Evolutionary conservation across 37 sponge, comb jelly and placozoan genomes (phyloP).

Genomic region (Aplysina aerophoba): DNA sequence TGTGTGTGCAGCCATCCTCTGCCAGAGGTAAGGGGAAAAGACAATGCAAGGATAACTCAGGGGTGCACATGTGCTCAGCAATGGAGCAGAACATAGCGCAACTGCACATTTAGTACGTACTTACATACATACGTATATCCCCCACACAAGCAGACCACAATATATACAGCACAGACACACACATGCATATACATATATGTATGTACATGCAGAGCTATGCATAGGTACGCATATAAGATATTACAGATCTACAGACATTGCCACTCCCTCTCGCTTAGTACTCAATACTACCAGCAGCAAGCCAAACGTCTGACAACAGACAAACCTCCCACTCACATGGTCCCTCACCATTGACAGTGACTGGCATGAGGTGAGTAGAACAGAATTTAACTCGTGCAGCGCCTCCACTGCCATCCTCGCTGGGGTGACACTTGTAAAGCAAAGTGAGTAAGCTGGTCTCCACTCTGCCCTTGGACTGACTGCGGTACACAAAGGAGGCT

Average conservation of each 20-base stretch:
- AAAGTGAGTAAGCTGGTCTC: background rate
- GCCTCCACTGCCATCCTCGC: background rate
- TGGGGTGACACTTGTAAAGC: background rate
- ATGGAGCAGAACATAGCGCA: background rate
- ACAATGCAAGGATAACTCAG: too few species aligned
- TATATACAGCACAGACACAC: slow-evolving; percentile 36
- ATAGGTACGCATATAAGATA: too few species aligned
- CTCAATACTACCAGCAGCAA: too few species aligned
- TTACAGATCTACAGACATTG: too few species aligned
- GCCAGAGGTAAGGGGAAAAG: too few species aligned
- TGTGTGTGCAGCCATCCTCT: too few species aligned
- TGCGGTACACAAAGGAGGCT: slow-evolving; percentile 9
- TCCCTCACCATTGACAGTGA: background rate
- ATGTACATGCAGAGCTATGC: background rate
- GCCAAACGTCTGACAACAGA: too few species aligned
- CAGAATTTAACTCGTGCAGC: background rate
- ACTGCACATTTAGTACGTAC: background rate
- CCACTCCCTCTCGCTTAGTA: too few species aligned
- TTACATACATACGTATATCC: too few species aligned
- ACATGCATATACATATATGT: slow-evolving; percentile 14
- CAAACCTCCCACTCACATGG: too few species aligned
- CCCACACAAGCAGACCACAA: too few species aligned
- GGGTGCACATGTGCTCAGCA: background rate
- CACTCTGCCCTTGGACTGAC: slow-evolving; percentile 13
- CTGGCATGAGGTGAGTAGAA: slow-evolving; percentile 4